A percentile compares a stretch with the other conserved stretches of the same genome.
phyloP scores from a whole-genome alignment of 2,888 invertebrate species.

The Bellardia pandia region DNA sequence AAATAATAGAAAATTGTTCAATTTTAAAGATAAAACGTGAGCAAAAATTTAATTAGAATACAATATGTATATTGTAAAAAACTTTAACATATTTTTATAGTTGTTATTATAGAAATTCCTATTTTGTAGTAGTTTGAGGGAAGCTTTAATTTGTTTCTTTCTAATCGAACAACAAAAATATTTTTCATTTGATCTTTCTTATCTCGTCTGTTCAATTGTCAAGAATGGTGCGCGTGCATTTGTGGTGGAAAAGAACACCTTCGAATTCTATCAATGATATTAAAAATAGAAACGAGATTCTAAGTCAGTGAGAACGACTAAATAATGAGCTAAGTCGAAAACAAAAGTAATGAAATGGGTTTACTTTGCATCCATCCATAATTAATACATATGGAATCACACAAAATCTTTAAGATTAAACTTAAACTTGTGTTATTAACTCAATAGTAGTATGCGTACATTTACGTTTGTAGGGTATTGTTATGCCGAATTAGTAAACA shows the following conservation, averaged over 20 bases:
- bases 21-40: background rate
- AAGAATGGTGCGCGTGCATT: background rate
- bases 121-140: background rate
- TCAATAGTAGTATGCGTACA: no score
- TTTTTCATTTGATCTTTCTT: background rate
- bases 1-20: background rate
- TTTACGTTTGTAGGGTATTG: background rate
- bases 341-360: no score
- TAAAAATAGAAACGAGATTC: background rate
- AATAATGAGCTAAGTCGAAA: background rate
- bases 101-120: background rate
- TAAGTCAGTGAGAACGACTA: background rate
- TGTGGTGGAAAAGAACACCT: background rate
- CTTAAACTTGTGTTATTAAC: no score
- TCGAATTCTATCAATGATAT: background rate
- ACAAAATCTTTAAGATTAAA: background rate
- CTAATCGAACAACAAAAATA: conserved; percentile 6
- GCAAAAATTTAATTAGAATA: background rate
- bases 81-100: no score
- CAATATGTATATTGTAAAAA: no score
- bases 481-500: no score
- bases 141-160: background rate
- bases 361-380: no score
- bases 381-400: no score
- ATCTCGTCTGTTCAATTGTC: background rate